Evolutionary conservation across 2,113 vertebrate genomes (phyloP).

Genomic region (Butorides virescens): DNA sequence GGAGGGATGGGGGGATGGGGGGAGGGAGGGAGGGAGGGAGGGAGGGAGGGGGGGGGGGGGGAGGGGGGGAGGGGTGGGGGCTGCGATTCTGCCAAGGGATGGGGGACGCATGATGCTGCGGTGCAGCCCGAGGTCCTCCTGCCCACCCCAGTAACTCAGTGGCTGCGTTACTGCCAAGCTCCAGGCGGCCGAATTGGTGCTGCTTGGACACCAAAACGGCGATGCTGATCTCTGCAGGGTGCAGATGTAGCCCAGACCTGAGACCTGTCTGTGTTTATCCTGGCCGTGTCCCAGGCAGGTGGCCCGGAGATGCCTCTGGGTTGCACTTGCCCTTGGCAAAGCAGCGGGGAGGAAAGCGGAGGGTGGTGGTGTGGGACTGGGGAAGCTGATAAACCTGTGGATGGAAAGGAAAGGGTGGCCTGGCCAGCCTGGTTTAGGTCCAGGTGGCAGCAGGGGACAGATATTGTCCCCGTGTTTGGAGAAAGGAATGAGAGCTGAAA

Average conservation of each 20-base stretch:
- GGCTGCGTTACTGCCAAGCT: neutral
- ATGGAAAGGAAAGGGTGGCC: neutral
- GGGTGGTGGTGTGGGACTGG: neutral
- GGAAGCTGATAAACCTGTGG: neutral
- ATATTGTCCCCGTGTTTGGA: neutral
- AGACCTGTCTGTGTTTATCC: neutral
- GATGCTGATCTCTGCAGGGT: neutral
- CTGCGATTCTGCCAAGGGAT: neutral
- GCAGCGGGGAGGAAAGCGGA: neutral
- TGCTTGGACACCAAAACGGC: neutral
- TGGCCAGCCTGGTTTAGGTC: neutral
- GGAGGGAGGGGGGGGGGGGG: neutral
- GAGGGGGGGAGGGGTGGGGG: neutral
- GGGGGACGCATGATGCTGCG: neutral
- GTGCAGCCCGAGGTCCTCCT: neutral
- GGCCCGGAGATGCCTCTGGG: neutral
- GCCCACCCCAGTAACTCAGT: neutral
- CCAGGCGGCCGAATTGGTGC: neutral
- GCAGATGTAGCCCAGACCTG: neutral
- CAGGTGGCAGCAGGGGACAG: neutral
- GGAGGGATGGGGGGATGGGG: no score
- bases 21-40: no score
- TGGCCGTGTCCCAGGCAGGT: neutral
- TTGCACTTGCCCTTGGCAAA: neutral
- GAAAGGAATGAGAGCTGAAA: neutral